Base-by-base conservation (phyloP, 2,113 vertebrate species). In the Chunga burmeisteri region DNA sequence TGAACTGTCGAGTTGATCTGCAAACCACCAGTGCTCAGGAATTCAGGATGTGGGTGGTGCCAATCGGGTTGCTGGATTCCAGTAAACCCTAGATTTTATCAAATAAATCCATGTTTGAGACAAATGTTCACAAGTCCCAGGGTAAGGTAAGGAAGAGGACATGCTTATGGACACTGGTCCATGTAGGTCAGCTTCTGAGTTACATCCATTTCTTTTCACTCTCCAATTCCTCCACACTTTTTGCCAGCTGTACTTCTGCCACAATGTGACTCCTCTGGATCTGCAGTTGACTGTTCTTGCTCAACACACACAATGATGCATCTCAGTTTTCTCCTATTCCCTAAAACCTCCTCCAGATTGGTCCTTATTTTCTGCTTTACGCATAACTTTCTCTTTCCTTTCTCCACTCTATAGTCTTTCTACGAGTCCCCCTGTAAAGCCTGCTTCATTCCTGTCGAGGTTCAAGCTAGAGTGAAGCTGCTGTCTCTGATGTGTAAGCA, bases 401-500 rank as follows among this genome's bases (percentile, higher is more conserved):
- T 53, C 22, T 72, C 25, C 32, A 30, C 46, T 34, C 17, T 19
- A 38, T 2, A 63, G 8, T 8, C 29, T 55, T 72, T 59, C 50
- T 22, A 6, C 0, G 0, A 71, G 4, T 4, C 1, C 13, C 15
- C 18, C 20, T 61, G 12, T 32, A 49, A 42, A 30, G 6, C 7
- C 46, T 23, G 10, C 6, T 75, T 32, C 40, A 22, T 29, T 70
- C 13, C 16, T 38, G 2, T 8, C 72, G 61, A 10, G 16, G 25
- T 52, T 59, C 26, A 65, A 59, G 32, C 9, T 34, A 22, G 26
- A 72, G 47, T 16, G 32, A 71, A 82, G 36, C 5, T 77, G 3
- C 6, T 68, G 6, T 32, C n/a, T 78, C 55, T 47, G 22, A n/a
- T 23, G 16, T 22, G 13, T 32, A 46, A 71, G 30, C 16, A 86